Conservation (phyloP, 2,888 invertebrate species). For the Dryadula phaetusa region DNA sequence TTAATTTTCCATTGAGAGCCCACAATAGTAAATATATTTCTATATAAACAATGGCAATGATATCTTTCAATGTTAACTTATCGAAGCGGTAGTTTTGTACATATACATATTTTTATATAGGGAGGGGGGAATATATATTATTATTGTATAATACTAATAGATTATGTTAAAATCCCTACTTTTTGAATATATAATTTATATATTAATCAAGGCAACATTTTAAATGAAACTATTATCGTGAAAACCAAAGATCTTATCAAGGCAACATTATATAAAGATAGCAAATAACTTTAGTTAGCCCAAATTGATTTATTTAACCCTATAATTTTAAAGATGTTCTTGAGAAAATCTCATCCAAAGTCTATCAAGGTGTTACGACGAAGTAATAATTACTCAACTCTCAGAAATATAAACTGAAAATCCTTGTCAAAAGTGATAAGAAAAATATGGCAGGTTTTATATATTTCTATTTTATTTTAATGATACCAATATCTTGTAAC, state of each 20-base stretch:
- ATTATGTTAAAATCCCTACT: too few species aligned
- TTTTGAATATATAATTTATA: too few species aligned
- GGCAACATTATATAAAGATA: too few species aligned
- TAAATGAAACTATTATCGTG: too few species aligned
- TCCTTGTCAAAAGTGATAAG: neutral
- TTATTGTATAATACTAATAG: too few species aligned
- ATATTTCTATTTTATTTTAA: too few species aligned
- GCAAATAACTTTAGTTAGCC: neutral
- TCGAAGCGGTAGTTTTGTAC: neutral
- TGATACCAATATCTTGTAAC: too few species aligned
- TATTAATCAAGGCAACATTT: too few species aligned
- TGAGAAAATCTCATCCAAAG: neutral
- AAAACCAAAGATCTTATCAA: too few species aligned
- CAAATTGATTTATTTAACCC: neutral
- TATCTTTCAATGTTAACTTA: neutral
- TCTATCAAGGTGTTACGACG: neutral
- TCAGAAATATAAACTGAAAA: neutral
- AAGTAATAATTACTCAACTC: slow-evolving; percentile 5
- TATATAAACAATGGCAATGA: neutral
- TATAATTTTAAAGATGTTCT: neutral
- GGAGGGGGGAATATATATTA: too few species aligned
- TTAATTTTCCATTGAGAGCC: neutral
- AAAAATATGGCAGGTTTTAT: too few species aligned
- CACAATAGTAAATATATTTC: neutral
- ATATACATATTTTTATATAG: neutral